Evolutionary conservation across 2,888 invertebrate genomes (phyloP).

Genomic region (Rotaria magnacalcarata): DNA sequence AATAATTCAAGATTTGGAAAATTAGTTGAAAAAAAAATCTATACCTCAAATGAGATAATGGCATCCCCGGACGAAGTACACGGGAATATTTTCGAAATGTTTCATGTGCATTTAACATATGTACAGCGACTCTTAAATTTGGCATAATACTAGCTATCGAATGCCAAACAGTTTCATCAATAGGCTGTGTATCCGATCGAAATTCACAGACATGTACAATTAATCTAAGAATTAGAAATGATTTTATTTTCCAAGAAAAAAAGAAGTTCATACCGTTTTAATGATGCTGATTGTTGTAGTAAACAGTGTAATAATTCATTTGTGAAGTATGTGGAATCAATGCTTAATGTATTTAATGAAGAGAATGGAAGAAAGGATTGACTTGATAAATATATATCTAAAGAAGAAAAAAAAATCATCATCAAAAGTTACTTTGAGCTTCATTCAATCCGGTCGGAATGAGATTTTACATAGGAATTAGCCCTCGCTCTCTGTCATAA

Average conservation of each 20-base stretch:
- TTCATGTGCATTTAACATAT: constrained; percentile 42
- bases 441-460: too few species aligned
- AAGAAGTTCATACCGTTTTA: neutral
- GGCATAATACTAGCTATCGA: neutral
- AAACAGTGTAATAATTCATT: constrained; percentile 4
- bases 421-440: too few species aligned
- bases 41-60: constrained; percentile 40
- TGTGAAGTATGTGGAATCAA: constrained; percentile 14
- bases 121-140: constrained; percentile 41
- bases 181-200: neutral
- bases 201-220: constrained; percentile 30
- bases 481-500: too few species aligned
- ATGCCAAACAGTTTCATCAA: constrained; percentile 21
- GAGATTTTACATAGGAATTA: too few species aligned
- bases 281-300: neutral
- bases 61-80: constrained; percentile 36
- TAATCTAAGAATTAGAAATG: neutral
- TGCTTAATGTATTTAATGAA: constrained; percentile 30
- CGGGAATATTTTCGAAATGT: constrained; percentile 35
- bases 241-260: neutral
- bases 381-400: constrained; percentile 32
- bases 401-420: neutral
- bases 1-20: too few species aligned
- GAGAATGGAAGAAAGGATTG: neutral
- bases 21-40: neutral